Base-by-base conservation (phyloP, 1,140 invertebrate species). In the Samia ricini region DNA sequence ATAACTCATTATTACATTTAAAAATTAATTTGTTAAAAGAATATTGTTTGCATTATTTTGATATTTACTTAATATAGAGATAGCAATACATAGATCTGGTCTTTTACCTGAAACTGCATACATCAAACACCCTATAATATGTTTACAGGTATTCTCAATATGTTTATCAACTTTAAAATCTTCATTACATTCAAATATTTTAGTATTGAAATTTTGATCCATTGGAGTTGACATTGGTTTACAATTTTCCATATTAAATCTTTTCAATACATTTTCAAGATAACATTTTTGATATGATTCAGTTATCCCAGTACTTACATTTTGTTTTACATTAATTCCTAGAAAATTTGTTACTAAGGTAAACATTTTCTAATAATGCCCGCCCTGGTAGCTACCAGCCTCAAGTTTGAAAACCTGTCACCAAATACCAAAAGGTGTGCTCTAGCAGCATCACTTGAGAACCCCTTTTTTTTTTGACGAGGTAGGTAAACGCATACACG, bases 201-300 rank as follows among this genome's bases (percentile, higher is more conserved):
- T 63, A 26, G 26, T 20, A 66, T 75, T 72, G 61, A 76, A 67
- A 50, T 74, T 75, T 20, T 50, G 26, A 42, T 88, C 78, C 55
- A 85, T 76, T 29, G 86, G 81, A 19, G 79, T 77, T 12, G 48
- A 36, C 22, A 73, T 66, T n/a, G 71, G 50, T 63, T 83, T 88
- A 69, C 77, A 84, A 59, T 81, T 56, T 42, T 71, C 33, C 82
- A 88, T 86, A 57, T 76, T 64, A 66, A 80, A 87, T 64, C 68
- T 77, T 51, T 77, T 64, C 20, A 88, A 58, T 20, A 88, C 36
- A 67, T 76, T 74, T 62, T 76, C 61, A 56, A 90, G 75, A 61
- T 89, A 87, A 23, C 56, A 56, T 66, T 51, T 69, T 69, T 88
- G 83, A 67, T 26, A 59, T 23, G 88, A 63, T 66, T 26, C 56